Percentiles rank a stretch among this genome's conserved stretches.
Conservation (phyloP, 2,888 invertebrate species). For the Minunthozetes semirufus region DNA sequence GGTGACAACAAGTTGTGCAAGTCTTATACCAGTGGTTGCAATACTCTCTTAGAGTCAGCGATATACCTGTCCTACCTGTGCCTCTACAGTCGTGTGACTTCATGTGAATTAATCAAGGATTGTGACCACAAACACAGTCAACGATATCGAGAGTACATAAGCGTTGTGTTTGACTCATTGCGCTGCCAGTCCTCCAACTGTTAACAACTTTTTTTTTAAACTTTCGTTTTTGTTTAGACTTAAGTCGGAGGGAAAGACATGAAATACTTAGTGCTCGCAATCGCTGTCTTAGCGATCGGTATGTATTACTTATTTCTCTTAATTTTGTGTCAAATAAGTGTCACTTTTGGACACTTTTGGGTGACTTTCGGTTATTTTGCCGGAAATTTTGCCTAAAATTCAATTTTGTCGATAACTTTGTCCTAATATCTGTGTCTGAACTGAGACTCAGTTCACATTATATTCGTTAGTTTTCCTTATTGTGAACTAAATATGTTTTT, state of each 20-base stretch:
- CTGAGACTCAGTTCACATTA: too few relatives aligned
- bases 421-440: too few relatives aligned
- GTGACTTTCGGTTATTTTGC: too few relatives aligned
- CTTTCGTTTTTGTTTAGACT: not conserved
- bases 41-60: not conserved
- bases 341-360: not conserved
- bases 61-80: not conserved
- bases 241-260: not conserved
- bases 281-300: constrained; percentile 26
- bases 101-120: constrained; percentile 17
- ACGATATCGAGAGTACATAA: not conserved
- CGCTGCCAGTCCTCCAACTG: not conserved
- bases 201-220: not conserved
- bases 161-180: not conserved
- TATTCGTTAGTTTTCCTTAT: too few relatives aligned
- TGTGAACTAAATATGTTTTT: too few relatives aligned
- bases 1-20: constrained; percentile 27
- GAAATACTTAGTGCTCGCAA: not conserved
- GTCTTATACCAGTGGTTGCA: not conserved
- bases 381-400: too few relatives aligned
- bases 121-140: constrained; percentile 11
- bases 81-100: constrained; percentile 10
- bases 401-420: too few relatives aligned
- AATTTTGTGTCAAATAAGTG: not conserved
- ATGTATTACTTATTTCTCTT: constrained; percentile 7